Percentiles rank a stretch among this genome's conserved stretches.
Evolutionary conservation across 35 echinoderm and acorn worm genomes (phyloP).

Genomic region (Lytechinus variegatus): DNA sequence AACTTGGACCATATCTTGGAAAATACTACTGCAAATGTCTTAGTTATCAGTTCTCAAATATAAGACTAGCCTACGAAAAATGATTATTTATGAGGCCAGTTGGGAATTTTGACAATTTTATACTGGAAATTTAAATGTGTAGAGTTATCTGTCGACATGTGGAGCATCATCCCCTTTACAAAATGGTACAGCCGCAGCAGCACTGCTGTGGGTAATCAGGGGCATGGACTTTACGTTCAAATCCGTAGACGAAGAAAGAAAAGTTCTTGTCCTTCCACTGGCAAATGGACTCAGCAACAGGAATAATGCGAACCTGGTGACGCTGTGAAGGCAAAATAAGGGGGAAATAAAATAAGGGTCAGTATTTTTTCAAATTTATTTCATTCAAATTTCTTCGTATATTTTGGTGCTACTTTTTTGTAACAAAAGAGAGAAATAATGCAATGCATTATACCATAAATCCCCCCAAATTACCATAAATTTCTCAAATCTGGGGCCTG

Average conservation of each 20-base stretch:
- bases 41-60: too few relatives aligned
- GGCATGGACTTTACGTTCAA: slow-evolving; percentile 93
- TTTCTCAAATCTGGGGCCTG: too few relatives aligned
- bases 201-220: slow-evolving; percentile 95
- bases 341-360: neutral
- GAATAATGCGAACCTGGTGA: slow-evolving; percentile 84
- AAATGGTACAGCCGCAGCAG: slow-evolving; percentile 84
- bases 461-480: too few relatives aligned
- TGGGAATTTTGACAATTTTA: neutral
- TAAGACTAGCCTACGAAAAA: too few relatives aligned
- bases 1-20: too few relatives aligned
- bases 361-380: neutral
- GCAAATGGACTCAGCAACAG: slow-evolving; percentile 73
- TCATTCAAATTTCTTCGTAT: neutral
- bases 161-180: slow-evolving; percentile 38
- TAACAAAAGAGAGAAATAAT: too few relatives aligned
- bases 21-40: too few relatives aligned
- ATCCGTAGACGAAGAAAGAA: slow-evolving; percentile 85
- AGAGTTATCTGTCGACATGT: neutral
- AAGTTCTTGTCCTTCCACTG: slow-evolving; percentile 59
- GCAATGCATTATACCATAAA: too few relatives aligned
- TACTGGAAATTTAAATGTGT: neutral
- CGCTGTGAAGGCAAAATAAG: slow-evolving; percentile 65
- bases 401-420: neutral
- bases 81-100: neutral